Evolutionary conservation across 2,113 vertebrate genomes (phyloP).

Genomic region (Callipepla squamata): DNA sequence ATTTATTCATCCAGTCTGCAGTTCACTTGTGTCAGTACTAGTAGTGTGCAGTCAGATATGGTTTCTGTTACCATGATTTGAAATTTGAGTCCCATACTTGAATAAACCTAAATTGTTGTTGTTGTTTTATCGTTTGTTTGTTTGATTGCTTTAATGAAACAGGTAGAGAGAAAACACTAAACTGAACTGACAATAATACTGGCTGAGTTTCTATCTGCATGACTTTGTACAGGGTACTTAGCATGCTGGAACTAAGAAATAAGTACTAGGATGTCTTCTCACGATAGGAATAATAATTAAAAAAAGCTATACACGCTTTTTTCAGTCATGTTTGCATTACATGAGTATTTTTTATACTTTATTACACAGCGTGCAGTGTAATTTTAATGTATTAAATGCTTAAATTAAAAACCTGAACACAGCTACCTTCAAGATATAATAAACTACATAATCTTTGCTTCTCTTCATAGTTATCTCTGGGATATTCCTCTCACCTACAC

Average conservation of each 20-base stretch:
- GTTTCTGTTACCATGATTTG: not conserved
- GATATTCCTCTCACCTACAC: conserved; percentile 90
- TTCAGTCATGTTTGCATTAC: not conserved
- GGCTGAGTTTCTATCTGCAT: not conserved
- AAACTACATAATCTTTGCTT: not conserved
- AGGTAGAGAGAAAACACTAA: not conserved
- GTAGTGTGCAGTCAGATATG: not conserved
- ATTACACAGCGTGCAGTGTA: not conserved
- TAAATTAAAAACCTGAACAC: not conserved
- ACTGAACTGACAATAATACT: not conserved
- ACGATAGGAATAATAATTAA: not conserved
- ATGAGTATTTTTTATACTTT: not conserved
- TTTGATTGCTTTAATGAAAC: not conserved
- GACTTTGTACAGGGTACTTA: not conserved
- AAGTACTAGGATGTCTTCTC: not conserved
- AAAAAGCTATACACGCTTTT: not conserved
- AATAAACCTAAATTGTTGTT: not conserved
- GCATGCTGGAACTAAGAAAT: not conserved
- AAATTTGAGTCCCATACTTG: not conserved
- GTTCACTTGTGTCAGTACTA: not conserved
- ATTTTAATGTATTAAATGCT: not conserved
- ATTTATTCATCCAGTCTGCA: not conserved
- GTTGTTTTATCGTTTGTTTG: no score
- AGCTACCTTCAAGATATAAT: not conserved
- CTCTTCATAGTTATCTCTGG: conserved; percentile 83